These are phyloP conservation scores for Isaurus tuberculatus DNA, from an alignment of 92 coral and sea anemone genomes.

Conservation along the genomic window DNA sequence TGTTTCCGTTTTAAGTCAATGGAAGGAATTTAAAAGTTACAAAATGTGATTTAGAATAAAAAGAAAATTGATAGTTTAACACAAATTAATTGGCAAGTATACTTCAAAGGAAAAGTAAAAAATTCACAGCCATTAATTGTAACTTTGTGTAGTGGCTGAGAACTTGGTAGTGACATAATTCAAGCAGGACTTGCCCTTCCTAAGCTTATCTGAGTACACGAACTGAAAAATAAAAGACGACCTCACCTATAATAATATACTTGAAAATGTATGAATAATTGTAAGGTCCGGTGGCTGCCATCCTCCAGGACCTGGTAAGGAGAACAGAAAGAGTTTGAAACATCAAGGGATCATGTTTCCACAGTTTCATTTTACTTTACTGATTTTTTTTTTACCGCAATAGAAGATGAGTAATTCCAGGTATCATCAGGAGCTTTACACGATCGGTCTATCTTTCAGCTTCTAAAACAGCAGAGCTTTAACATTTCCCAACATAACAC, in stretches of 20 bases:
- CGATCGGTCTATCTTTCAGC: neutral
- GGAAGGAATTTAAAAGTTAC: no score
- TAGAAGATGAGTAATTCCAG: neutral
- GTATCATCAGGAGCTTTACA: neutral
- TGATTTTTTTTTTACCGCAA: neutral
- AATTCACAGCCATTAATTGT: no score
- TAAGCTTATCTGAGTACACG: no score
- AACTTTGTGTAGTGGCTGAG: no score
- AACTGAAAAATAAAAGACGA: neutral
- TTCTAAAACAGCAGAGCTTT: neutral
- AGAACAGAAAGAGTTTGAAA: neutral
- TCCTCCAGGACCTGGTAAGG: constrained; percentile 63
- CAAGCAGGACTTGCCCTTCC: no score
- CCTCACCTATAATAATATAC: constrained; percentile 98
- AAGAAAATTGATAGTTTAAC: no score
- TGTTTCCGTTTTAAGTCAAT: no score
- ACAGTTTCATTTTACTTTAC: neutral
- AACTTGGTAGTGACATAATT: no score
- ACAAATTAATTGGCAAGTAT: no score
- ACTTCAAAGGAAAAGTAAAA: no score
- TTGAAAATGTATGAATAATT: constrained; percentile 99
- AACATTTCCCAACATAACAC: neutral
- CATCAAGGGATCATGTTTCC: neutral
- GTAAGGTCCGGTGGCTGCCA: constrained; percentile 99
- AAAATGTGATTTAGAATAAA: no score